Evolutionary conservation across 2,888 invertebrate genomes (phyloP).

Genomic region (Clistopyga incitator): DNA sequence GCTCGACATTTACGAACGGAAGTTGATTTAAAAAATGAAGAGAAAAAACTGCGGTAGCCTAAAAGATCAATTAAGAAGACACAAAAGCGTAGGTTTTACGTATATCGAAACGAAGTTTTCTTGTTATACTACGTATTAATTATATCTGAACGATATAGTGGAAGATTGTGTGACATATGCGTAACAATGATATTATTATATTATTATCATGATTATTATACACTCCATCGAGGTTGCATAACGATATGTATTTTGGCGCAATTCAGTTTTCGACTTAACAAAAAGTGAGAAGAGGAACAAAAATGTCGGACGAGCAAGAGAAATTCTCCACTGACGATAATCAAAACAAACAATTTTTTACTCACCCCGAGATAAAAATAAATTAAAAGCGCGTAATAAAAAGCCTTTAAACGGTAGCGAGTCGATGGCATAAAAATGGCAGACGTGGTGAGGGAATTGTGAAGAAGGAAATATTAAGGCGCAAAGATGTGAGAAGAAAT

Average conservation of each 20-base stretch:
- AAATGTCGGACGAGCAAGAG: constrained; percentile 22
- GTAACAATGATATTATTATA: constrained; percentile 21
- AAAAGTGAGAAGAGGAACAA: constrained; percentile 22
- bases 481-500: constrained; percentile 1
- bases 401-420: constrained; percentile 7
- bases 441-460: not conserved
- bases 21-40: constrained; percentile 40
- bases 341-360: constrained; percentile 66
- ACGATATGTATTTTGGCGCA: constrained; percentile 49
- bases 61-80: constrained; percentile 66
- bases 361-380: constrained; percentile 21
- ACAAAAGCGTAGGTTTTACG: constrained; percentile 51
- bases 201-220: constrained; percentile 18
- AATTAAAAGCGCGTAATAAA: not conserved
- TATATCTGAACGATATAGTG: constrained; percentile 51
- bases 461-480: not conserved
- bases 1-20: constrained; percentile 36
- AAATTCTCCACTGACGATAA: constrained; percentile 63
- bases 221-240: constrained; percentile 40
- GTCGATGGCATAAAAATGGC: constrained; percentile 56
- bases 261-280: constrained; percentile 38
- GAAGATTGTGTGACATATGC: constrained; percentile 42
- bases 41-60: constrained; percentile 50
- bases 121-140: constrained; percentile 58
- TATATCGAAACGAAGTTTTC: constrained; percentile 56